Base-by-base conservation (phyloP, 2,797 vertebrate species). In the Mormyrops attenuatus region DNA sequence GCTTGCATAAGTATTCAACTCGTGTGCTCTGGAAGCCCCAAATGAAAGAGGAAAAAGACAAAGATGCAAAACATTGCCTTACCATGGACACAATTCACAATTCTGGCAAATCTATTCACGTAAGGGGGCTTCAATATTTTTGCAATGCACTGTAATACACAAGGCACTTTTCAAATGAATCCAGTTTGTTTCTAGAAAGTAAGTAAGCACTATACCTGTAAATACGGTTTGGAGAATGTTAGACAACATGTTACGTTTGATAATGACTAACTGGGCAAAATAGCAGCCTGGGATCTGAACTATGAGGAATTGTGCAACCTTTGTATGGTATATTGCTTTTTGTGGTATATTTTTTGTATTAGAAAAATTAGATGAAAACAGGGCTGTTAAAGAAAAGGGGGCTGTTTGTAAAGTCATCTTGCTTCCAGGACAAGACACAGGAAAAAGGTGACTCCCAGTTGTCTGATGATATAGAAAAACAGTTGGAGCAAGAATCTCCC, bases 361-460 rank as follows among this genome's bases (percentile, higher is more conserved):
- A 20, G 5, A 38, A 5, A 2, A 52, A 22, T 5, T 57, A 38
- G 17, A 34, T 57, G 50, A 41, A 87, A 55, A 15, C 6, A 3
- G 52, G 26, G 26, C 85, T 80, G 0, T 82, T 20, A 47, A 82
- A 66, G 20, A 84, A 89, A 85, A 55, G 6, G 13, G 69, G 30
- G 38, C 63, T 88, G 49, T 30, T 77, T 53, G 50, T 69, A 90
- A 52, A 85, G 73, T 84, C 50, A 9, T 15, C 41, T 90, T 95
- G 95, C 92, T 97, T 97, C 94, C 96, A 97, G 97, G 96, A 96
- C 92, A 95, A 94, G 95, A 92, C 93, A 95, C 95, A 95, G 93
- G 95, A 95, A 93, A 95, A 93, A 91, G 96, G 95, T 96, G 96
- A 96, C 94, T 92, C 94, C 93, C 95, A 95, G 94, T 93, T 96